Base-by-base conservation (phyloP, 2,797 vertebrate species). In the Amniataba percoides region DNA sequence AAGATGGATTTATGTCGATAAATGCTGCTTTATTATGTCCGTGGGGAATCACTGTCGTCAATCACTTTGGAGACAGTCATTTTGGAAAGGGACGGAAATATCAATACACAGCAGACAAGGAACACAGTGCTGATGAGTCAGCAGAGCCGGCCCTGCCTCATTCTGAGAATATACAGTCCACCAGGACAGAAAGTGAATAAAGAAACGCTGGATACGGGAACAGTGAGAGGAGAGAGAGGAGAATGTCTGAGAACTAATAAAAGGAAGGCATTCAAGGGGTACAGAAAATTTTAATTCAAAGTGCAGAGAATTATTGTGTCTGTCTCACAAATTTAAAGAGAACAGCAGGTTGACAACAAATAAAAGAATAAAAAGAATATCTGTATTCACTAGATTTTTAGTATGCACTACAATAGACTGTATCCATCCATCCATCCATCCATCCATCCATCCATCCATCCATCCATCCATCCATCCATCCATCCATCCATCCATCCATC, bases 1-100 rank as follows among this genome's bases (percentile, higher is more conserved):
- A 72, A 80, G 78, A 82, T 63, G 39, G 72, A 88, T 80, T 80
- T 61, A 73, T 77, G 73, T 82, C 11, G 16, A 85, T 86, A 75
- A 79, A 59, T 11, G 40, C 46, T 19, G 73, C 62, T 74, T 82
- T 72, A 68, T 62, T 49, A 61, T 63, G 61, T 36, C 48, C 11
- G 1, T 2, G 0, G 71, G 45, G 73, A 80, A 63, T 65, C 65
- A 59, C 58, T 27, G 45, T 48, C 42, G 15, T 85, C 69, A 60
- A 21, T 81, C 80, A 77, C 78, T 58, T 42, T 51, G 40, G 51
- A 55, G 59, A 55, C 53, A 16, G 56, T 53, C 46, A 60, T 78
- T 79, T 80, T 43, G 61, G 46, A 64, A 68, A 45, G 15, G 56
- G 12, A 27, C 27, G 48, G 12, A 61, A 78, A 71, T 74, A 80